Conservation (phyloP, 2,888 invertebrate genomes). For the Cantharis rufa region DNA sequence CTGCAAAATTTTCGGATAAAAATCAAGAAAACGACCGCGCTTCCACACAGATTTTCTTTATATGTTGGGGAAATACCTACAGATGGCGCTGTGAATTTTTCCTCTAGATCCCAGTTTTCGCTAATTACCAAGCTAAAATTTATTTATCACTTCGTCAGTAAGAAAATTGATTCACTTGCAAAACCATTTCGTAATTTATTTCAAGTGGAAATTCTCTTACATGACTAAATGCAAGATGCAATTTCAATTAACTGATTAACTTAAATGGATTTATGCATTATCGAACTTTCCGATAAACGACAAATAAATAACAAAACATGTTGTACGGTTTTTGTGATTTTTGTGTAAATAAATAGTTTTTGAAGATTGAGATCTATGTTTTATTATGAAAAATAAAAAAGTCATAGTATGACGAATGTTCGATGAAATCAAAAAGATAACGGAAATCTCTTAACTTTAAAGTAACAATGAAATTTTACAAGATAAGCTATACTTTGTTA, state of each 20-base stretch:
- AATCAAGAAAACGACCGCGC: neutral
- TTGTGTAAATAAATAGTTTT: too few species aligned
- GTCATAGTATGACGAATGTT: neutral
- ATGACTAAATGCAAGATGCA: neutral
- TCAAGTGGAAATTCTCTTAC: neutral
- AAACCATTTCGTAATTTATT: neutral
- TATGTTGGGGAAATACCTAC: neutral
- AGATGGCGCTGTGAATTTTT: neutral
- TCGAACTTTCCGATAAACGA: neutral
- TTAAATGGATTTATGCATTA: neutral
- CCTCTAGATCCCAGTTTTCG: neutral
- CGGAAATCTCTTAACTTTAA: conserved; percentile 8
- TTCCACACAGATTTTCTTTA: neutral
- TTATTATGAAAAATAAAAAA: neutral
- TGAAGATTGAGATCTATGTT: neutral
- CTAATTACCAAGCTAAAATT: neutral
- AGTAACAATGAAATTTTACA: conserved; percentile 13
- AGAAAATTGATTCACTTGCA: neutral
- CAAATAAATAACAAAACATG: neutral
- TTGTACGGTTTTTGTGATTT: too few species aligned
- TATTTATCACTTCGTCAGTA: neutral
- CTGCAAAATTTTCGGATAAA: neutral
- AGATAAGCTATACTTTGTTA: conserved; percentile 16
- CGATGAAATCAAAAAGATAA: conserved; percentile 2
- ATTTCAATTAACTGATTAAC: neutral